These are phyloP conservation scores for Lethenteron reissneri DNA, from an alignment of 2,113 vertebrate species.

Conservation along the genomic window DNA sequence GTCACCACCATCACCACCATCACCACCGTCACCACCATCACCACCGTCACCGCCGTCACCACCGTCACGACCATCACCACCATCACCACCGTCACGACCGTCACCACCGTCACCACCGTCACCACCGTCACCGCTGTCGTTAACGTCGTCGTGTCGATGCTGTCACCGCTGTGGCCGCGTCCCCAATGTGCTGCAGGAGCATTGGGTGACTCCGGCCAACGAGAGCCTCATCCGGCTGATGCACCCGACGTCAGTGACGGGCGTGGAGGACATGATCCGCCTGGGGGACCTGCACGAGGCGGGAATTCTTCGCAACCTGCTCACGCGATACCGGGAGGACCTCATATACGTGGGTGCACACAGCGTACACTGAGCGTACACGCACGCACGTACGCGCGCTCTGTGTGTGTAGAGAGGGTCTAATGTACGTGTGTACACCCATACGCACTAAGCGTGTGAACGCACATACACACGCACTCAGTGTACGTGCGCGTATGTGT, in stretches of 20 bases:
- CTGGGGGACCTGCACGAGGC: conserved; percentile 75
- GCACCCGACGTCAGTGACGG: conserved; percentile 55
- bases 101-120: too few species aligned
- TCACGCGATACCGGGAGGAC: conserved; percentile 61
- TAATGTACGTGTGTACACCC: background rate
- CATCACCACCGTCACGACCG: too few species aligned
- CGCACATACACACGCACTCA: too few species aligned
- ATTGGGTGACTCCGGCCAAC: conserved; percentile 36
- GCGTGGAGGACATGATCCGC: conserved; percentile 82
- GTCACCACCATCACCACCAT: too few species aligned
- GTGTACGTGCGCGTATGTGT: too few species aligned
- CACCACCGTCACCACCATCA: too few species aligned
- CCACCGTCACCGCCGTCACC: too few species aligned
- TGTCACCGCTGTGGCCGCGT: too few species aligned
- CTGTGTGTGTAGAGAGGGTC: background rate
- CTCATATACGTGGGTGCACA: conserved; percentile 55
- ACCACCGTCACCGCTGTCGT: too few species aligned
- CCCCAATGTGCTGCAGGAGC: conserved; percentile 28
- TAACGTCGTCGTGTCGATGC: too few species aligned
- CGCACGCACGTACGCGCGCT: background rate
- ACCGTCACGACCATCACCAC: too few species aligned
- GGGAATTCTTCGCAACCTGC: conserved; percentile 68
- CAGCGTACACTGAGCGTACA: background rate
- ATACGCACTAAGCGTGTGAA: background rate
- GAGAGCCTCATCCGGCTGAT: conserved; percentile 33